Evolutionary conservation across 2,113 vertebrate species (phyloP).

Genomic region (Synchiropus splendidus): DNA sequence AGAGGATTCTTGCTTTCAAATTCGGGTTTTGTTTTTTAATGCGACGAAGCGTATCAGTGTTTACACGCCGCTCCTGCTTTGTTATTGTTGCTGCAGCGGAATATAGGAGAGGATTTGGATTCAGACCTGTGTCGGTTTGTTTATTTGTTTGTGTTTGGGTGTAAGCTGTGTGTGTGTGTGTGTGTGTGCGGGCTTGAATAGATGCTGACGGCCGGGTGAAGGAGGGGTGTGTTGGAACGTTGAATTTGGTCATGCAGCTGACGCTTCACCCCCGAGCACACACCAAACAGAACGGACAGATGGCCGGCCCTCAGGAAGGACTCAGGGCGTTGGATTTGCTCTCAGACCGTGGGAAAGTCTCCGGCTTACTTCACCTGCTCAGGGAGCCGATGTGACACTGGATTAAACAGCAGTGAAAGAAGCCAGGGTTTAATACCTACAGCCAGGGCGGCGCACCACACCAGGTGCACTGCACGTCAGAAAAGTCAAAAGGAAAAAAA

Average conservation of each 20-base stretch:
- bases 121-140: conserved; percentile 36
- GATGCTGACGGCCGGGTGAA: conserved; percentile 38
- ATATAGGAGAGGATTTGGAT: conserved; percentile 8
- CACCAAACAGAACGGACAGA: conserved; percentile 69
- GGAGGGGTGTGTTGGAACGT: conserved; percentile 67
- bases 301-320: conserved; percentile 66
- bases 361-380: conserved; percentile 69
- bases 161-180: conserved; percentile 14
- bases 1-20: conserved; percentile 29
- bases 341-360: conserved; percentile 72
- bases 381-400: conserved; percentile 50
- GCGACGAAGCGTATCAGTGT: background rate
- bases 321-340: conserved; percentile 63
- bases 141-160: conserved; percentile 19
- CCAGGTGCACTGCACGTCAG: conserved; percentile 8
- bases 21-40: conserved; percentile 7
- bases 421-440: conserved; percentile 47
- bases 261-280: conserved; percentile 59
- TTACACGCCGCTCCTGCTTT: background rate
- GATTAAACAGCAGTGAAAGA: conserved; percentile 62
- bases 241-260: conserved; percentile 67
- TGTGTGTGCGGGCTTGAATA: conserved; percentile 27
- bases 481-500: conserved; percentile 1
- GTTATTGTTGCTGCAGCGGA: background rate
- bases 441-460: conserved; percentile 5